Evolutionary conservation across 1,140 invertebrate species (phyloP).

Genomic region (Wasmannia auropunctata): DNA sequence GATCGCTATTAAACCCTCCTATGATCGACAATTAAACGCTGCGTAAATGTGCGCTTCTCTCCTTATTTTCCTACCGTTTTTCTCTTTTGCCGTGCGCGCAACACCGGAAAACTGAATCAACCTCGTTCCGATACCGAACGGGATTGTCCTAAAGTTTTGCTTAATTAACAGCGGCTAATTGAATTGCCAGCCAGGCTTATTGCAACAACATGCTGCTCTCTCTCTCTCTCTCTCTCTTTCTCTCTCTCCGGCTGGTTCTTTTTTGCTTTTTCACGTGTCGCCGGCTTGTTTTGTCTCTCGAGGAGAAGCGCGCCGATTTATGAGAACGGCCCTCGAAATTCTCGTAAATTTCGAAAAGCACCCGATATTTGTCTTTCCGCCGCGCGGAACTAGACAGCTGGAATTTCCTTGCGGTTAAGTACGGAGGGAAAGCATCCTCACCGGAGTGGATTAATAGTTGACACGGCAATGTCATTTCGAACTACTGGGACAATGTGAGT

Average conservation of each 20-base stretch:
- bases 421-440: not conserved
- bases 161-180: conserved; percentile 37
- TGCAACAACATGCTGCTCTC: not conserved
- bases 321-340: conserved; percentile 49
- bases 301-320: conserved; percentile 44
- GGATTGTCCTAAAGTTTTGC: conserved; percentile 10
- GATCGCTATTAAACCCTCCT: not conserved
- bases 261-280: conserved; percentile 2
- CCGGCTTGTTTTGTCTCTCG: conserved; percentile 67
- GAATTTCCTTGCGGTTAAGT: conserved; percentile 38
- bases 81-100: not conserved
- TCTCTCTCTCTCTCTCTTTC: conserved; percentile 33
- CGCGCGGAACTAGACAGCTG: conserved; percentile 39
- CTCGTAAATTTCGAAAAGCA: conserved; percentile 66
- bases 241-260: not conserved
- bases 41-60: not conserved
- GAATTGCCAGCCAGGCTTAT: not conserved
- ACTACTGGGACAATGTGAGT: not conserved
- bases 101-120: conserved; percentile 16
- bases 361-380: conserved; percentile 50
- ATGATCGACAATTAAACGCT: not conserved
- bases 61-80: not conserved
- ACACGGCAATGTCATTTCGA: not conserved
- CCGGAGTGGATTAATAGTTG: conserved; percentile 18
- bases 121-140: not conserved